Percentiles rank a stretch among this genome's conserved stretches.
Evolutionary conservation across 1,140 invertebrate species (phyloP).

Genomic region (Lutraria rhynchaena): DNA sequence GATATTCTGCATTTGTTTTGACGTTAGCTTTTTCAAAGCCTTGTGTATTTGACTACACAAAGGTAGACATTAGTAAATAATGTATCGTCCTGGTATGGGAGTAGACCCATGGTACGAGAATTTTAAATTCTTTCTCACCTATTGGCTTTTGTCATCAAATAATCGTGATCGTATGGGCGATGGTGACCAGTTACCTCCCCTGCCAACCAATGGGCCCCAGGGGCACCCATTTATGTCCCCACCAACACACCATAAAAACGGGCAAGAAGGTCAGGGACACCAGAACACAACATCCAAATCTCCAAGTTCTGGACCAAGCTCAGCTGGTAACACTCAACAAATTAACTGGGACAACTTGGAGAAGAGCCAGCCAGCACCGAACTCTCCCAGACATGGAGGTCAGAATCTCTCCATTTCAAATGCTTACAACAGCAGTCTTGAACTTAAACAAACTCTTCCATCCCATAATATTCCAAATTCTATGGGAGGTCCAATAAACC

Average conservation of each 20-base stretch:
- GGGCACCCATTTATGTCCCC: conserved; percentile 29
- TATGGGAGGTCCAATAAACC: not conserved
- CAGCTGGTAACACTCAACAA: conserved; percentile 21
- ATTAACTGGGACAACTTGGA: conserved; percentile 50
- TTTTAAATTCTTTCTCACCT: conserved; percentile 72
- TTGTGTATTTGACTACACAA: not conserved
- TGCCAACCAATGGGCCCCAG: conserved; percentile 34
- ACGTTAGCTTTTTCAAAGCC: not conserved
- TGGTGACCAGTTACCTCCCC: conserved; percentile 44
- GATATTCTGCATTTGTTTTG: not conserved
- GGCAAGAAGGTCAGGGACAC: not conserved
- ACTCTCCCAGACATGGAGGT: conserved; percentile 23
- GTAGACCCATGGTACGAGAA: conserved; percentile 72
- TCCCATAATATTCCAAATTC: conserved; percentile 27
- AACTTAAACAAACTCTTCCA: conserved; percentile 22
- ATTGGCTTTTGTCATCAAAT: conserved; percentile 72
- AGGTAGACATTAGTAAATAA: conserved; percentile 6
- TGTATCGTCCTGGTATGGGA: conserved; percentile 58
- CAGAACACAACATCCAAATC: conserved; percentile 20
- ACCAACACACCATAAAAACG: conserved; percentile 44
- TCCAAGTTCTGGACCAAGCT: conserved; percentile 35
- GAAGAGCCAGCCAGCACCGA: conserved; percentile 5
- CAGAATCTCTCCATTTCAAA: conserved; percentile 20
- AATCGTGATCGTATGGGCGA: conserved; percentile 57
- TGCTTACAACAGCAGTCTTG: conserved; percentile 29